Conservation (phyloP, 2,797 vertebrate genomes). For the Poeciliopsis turneri region DNA sequence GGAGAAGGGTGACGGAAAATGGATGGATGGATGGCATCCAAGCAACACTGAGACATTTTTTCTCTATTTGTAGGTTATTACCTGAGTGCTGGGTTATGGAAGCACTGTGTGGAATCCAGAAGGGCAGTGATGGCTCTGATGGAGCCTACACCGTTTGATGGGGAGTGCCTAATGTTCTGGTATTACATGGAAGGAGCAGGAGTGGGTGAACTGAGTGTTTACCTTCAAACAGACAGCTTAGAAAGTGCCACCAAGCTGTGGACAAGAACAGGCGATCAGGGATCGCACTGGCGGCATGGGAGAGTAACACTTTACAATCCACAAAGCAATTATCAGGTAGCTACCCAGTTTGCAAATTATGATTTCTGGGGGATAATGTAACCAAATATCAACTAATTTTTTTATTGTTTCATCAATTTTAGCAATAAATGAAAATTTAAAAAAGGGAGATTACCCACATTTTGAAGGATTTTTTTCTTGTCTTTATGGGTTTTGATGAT, state of each 20-base stretch:
- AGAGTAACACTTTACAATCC: slow-evolving; percentile 72
- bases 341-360: neutral
- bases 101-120: slow-evolving; percentile 53
- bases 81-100: slow-evolving; percentile 79
- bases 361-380: neutral
- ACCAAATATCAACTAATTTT: neutral
- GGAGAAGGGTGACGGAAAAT: no score
- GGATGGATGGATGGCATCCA: no score
- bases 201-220: slow-evolving; percentile 71
- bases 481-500: neutral
- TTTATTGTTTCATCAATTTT: neutral
- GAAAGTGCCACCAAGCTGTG: slow-evolving; percentile 48
- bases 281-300: slow-evolving; percentile 78
- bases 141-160: slow-evolving; percentile 65
- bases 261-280: slow-evolving; percentile 72
- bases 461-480: neutral
- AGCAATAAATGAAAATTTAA: neutral
- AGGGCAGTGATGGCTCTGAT: slow-evolving; percentile 61
- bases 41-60: neutral
- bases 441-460: neutral
- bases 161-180: slow-evolving; percentile 83
- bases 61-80: slow-evolving; percentile 74
- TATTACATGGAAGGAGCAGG: slow-evolving; percentile 79
- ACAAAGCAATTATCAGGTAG: slow-evolving; percentile 70
- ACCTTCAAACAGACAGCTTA: slow-evolving; percentile 49